These are phyloP conservation scores for Armadillidium nasatum DNA, from an alignment of 1,140 invertebrate genomes.

Conservation along the genomic window DNA sequence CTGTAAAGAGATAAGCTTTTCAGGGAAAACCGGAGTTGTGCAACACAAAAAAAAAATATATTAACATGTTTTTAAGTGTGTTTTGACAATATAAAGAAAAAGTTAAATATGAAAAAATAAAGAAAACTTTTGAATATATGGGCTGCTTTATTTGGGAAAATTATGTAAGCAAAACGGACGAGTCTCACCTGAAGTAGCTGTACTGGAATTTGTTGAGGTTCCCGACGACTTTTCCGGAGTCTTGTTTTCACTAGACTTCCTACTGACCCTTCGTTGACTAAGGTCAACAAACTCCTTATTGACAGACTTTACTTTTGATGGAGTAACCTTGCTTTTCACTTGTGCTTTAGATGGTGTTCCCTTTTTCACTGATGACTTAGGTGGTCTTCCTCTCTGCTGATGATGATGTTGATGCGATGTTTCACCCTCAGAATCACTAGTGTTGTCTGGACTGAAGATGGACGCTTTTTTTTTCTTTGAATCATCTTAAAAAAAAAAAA, in stretches of 20 bases:
- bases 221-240: conserved; percentile 34
- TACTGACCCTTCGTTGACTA: not conserved
- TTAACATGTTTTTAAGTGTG: not conserved
- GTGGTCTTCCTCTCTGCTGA: conserved; percentile 28
- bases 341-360: conserved; percentile 29
- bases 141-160: not conserved
- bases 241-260: conserved; percentile 25
- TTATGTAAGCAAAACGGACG: not conserved
- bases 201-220: conserved; percentile 40
- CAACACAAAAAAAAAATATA: not conserved
- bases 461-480: conserved; percentile 33
- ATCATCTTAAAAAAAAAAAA: conserved; percentile 20
- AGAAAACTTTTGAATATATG: no score
- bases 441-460: conserved; percentile 37
- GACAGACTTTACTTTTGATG: not conserved
- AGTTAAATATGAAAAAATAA: no score
- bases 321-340: conserved; percentile 12
- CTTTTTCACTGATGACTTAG: conserved; percentile 28
- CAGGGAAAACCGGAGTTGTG: not conserved
- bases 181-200: conserved; percentile 37
- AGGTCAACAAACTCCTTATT: conserved; percentile 16
- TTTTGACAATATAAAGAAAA: no score
- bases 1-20: not conserved
- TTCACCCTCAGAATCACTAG: conserved; percentile 34
- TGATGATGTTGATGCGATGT: not conserved